Percentiles rank a stretch among this genome's conserved stretches.
These are phyloP conservation scores for Eurosta solidaginis DNA, from an alignment of 1,140 invertebrate genomes.

Conservation along the genomic window DNA sequence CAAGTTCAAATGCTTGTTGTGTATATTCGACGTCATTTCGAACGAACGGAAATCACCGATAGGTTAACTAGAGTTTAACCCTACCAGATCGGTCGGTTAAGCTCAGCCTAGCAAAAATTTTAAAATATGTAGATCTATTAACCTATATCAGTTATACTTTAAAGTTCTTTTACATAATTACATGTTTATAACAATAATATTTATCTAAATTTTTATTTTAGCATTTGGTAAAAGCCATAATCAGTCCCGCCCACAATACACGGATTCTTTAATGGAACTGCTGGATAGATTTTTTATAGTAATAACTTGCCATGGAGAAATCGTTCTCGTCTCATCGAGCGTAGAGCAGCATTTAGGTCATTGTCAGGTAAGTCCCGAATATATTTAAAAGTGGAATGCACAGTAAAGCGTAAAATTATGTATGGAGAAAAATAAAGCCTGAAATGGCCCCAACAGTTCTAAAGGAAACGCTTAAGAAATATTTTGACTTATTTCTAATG, in stretches of 20 bases:
- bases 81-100: too few species aligned
- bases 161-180: neutral
- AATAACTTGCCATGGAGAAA: slow-evolving; percentile 78
- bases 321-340: slow-evolving; percentile 85
- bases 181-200: too few species aligned
- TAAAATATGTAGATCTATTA: too few species aligned
- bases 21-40: too few species aligned
- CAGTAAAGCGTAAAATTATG: neutral
- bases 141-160: slow-evolving; percentile 29
- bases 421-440: too few species aligned
- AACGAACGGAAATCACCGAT: too few species aligned
- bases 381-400: neutral
- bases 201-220: slow-evolving; percentile 38
- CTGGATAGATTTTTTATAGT: slow-evolving; percentile 77
- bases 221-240: slow-evolving; percentile 62
- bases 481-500: too few species aligned
- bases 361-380: slow-evolving; percentile 70
- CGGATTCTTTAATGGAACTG: slow-evolving; percentile 61
- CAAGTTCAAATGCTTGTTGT: too few species aligned
- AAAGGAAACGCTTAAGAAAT: too few species aligned
- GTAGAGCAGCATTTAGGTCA: slow-evolving; percentile 83
- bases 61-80: too few species aligned
- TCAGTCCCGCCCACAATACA: slow-evolving; percentile 47
- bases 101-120: too few species aligned
- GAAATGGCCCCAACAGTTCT: too few species aligned